These are phyloP conservation scores for Schizothorax lantsangensis DNA, from an alignment of 2,797 vertebrate genomes.

Conservation along the genomic window DNA sequence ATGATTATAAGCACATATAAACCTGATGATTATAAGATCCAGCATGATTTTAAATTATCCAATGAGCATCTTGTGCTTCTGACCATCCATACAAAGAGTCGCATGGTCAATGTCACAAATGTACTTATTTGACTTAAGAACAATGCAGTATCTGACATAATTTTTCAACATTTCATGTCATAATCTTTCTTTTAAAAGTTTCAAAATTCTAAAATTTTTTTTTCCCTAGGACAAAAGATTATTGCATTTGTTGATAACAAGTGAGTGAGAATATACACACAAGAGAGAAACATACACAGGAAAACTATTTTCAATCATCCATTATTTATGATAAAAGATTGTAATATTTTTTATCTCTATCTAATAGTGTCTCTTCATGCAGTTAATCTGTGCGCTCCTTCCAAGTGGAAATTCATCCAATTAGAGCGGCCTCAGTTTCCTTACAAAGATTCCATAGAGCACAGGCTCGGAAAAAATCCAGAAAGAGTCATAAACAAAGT, in stretches of 20 bases:
- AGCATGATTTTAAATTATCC: background rate
- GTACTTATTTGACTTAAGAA: background rate
- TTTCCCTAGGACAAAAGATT: too few relatives aligned
- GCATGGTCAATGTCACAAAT: background rate
- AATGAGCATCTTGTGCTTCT: background rate
- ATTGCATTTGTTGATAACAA: background rate
- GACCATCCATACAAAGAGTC: background rate
- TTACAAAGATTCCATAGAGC: constrained; percentile 27
- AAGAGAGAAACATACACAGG: background rate
- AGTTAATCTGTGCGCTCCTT: constrained; percentile 24
- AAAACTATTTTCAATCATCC: background rate
- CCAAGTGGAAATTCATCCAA: constrained; percentile 44
- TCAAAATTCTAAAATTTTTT: background rate
- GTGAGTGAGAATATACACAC: background rate
- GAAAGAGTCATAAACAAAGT: constrained; percentile 33
- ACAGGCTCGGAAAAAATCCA: background rate
- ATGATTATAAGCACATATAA: background rate
- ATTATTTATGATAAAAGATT: background rate
- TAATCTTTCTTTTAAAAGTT: background rate
- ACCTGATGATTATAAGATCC: background rate
- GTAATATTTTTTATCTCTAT: constrained; percentile 16
- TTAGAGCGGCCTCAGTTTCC: background rate
- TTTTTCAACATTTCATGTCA: background rate
- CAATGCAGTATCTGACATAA: background rate
- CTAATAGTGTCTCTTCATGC: constrained; percentile 13